These are phyloP conservation scores for Chlorops oryzae DNA, from an alignment of 1,140 invertebrate species.

Conservation along the genomic window DNA sequence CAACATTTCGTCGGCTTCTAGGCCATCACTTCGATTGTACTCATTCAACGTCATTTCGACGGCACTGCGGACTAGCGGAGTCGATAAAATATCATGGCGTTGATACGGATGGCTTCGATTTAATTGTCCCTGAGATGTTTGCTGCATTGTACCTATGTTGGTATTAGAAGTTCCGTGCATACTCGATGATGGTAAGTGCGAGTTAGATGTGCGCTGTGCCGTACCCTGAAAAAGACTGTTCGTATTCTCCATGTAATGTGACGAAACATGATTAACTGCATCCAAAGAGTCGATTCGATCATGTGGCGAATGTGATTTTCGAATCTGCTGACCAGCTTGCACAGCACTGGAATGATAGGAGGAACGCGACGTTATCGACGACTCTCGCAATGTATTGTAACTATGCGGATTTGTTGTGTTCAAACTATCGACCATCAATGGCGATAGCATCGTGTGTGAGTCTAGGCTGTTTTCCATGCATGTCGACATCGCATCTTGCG, in stretches of 20 bases:
- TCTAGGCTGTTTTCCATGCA: conserved; percentile 25
- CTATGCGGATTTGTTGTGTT: no score
- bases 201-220: neutral
- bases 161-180: neutral
- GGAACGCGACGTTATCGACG: neutral
- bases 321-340: no score
- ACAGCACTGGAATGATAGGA: neutral
- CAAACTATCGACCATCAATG: no score
- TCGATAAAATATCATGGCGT: conserved; percentile 22
- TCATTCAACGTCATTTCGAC: conserved; percentile 44
- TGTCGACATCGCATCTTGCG: conserved; percentile 10
- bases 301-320: no score
- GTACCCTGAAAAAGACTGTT: neutral
- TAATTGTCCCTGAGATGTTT: conserved; percentile 7
- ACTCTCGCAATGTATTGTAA: no score
- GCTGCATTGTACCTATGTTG: conserved; percentile 8
- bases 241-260: neutral
- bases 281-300: no score
- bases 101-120: conserved; percentile 44
- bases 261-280: no score
- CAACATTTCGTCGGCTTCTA: conserved; percentile 34
- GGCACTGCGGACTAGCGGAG: conserved; percentile 29
- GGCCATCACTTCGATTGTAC: conserved; percentile 36
- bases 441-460: conserved; percentile 36
- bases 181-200: conserved; percentile 9